Evolutionary conservation across 2,113 vertebrate genomes (phyloP), one percentile per base, ranked within the genome.

Genomic region (Tupaia tana): DNA sequence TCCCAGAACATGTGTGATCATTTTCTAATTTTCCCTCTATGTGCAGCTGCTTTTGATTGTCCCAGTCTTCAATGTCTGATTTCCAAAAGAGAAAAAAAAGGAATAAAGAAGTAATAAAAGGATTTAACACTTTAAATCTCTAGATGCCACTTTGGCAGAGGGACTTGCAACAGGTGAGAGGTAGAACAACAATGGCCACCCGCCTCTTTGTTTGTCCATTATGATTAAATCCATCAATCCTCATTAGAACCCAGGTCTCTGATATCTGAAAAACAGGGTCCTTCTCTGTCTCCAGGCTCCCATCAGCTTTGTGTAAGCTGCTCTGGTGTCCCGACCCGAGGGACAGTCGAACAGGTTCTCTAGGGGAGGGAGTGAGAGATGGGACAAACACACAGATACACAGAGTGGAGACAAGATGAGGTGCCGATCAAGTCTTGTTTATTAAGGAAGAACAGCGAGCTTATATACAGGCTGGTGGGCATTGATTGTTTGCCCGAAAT

Each of bases 91-190:
- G 18, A 24, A 16, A 29, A 20, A 87, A 80, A 16, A 5, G 20
- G 13, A 79, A n/a, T 18, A 64, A 25, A 31, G 22, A 34, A 31
- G 16, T 9, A 43, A 24, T 18, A 9, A 19, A 80, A 27, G 1
- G 9, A 22, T 22, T 16, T 9, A 25, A 29, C 24, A 18, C 9
- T 77, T 61, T 31, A 52, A 69, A 77, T 83, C 31, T 74, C 5
- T 29, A 9, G 20, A 63, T 64, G 16, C 29, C 16, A 64, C 7
- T 29, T 74, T 24, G 59, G 5, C 13, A 43, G 43, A 25, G 31
- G 0, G 20, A 52, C 16, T 75, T 64, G 18, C 6, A 31, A 9
- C 5, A 66, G 18, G 16, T 0, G 15, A 3, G 19, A 66, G n/a
- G 3, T 29, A 8, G 22, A 79, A n/a, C 54, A 81, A 27, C 10